Base-by-base conservation (phyloP, 2,888 invertebrate species). In the Plusia festucae region DNA sequence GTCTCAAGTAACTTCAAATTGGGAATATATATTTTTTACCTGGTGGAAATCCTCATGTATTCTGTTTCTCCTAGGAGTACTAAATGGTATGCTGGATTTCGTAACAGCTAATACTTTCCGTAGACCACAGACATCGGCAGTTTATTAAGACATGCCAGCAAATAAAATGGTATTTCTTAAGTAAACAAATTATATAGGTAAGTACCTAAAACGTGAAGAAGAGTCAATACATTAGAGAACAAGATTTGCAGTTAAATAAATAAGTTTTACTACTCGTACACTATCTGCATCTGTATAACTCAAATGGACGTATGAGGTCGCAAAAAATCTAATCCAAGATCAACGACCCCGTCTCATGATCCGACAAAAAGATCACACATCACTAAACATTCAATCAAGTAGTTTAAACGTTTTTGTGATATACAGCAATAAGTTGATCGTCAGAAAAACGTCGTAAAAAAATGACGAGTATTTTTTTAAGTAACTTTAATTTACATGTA, bases 281-380 rank as follows among this genome's bases (percentile, higher is more conserved):
- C n/a, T n/a, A 13, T 11, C 8, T 15, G 11, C 15, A 24, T 32
- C 46, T 53, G 13, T 66, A 53, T 66, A 61, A 70, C 56, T 62
- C 20, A 53, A 53, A 63, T 60, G 32, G 18, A 61, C 13, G 15
- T 30, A 24, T 44, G 46, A 34, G 51, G 52, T 65, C 20, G 18
- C 49, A 24, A 54, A 69, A 70, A 75, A 81, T 70, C 65, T 24
- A 44, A 63, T 52, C 55, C 49, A 69, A 70, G 70, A 69, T 55
- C 54, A 52, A 64, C 68, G 67, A 80, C 72, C 73, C 66, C 53
- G 56, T 53, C 46, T 51, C 49, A 3, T 11, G 34, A 53, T 60
- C 46, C 40, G 51, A 16, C 18, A 13, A 34, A 34, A 13, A 65
- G 70, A 70, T 53, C 59, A 63, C 58, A 55, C 51, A 66, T 61